These are phyloP conservation scores for Nemurella pictetii DNA, from an alignment of 2,888 invertebrate species.

Conservation along the genomic window DNA sequence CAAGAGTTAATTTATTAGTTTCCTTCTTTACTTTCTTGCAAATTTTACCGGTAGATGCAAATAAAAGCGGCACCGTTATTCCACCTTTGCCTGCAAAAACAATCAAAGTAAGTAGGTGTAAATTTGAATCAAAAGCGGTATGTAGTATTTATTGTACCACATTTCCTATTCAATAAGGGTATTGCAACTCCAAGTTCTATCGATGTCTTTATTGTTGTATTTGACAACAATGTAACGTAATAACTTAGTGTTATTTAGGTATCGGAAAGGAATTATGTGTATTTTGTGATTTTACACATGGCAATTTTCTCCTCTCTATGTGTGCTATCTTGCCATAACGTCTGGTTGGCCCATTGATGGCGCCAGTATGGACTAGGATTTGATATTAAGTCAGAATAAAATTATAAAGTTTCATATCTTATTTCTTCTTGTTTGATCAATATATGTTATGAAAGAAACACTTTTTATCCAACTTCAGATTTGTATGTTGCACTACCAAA, in stretches of 20 bases:
- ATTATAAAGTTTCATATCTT: background rate
- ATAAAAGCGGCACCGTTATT: too few species aligned
- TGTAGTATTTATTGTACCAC: too few species aligned
- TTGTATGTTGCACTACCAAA: background rate
- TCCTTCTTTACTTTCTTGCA: background rate
- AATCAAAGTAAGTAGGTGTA: too few species aligned
- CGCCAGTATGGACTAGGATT: background rate
- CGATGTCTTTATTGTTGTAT: too few species aligned
- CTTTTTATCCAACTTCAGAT: background rate
- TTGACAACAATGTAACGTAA: too few species aligned
- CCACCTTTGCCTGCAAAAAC: too few species aligned
- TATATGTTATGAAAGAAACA: background rate
- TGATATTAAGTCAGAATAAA: background rate
- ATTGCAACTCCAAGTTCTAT: too few species aligned
- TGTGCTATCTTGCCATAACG: background rate
- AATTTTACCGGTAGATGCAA: background rate
- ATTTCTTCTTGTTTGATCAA: background rate
- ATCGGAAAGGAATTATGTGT: background rate
- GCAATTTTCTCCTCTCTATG: background rate
- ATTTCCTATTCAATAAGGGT: too few species aligned
- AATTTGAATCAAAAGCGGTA: too few species aligned
- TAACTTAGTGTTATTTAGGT: too few species aligned
- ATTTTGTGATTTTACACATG: background rate
- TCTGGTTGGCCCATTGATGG: background rate
- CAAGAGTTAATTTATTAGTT: background rate